These are phyloP conservation scores for Drosophila ochracea DNA, from an alignment of 2,888 invertebrate species.

Conservation along the genomic window DNA sequence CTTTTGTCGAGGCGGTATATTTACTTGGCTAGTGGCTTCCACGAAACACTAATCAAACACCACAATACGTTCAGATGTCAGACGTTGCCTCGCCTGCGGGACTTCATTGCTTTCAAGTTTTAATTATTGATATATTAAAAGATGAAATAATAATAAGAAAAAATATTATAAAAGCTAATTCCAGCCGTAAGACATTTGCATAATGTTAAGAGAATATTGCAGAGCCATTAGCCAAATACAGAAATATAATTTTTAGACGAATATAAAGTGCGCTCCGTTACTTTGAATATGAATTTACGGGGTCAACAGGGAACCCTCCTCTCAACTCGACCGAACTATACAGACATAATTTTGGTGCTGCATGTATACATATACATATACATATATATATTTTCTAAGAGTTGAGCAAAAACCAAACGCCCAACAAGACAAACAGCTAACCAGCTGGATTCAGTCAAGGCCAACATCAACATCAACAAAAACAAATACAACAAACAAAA, in stretches of 20 bases:
- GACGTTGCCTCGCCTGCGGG: neutral
- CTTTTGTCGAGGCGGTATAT: constrained; percentile 31
- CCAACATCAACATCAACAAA: constrained; percentile 45
- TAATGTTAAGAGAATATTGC: constrained; percentile 3
- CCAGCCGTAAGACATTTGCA: constrained; percentile 3
- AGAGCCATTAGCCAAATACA: constrained; percentile 6
- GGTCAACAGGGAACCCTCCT: neutral
- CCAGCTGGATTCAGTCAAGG: constrained; percentile 62
- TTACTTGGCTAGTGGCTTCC: constrained; percentile 24
- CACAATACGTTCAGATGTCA: no score
- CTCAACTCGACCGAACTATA: neutral
- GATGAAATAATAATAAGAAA: neutral
- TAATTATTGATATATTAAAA: constrained; percentile 3
- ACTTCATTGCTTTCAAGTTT: neutral
- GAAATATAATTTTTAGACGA: constrained; percentile 3
- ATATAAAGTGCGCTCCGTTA: constrained; percentile 5
- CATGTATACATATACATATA: neutral
- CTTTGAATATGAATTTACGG: constrained; percentile 14
- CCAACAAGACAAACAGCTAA: constrained; percentile 17
- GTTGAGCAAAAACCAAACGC: constrained; percentile 20
- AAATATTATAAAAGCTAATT: constrained; percentile 3
- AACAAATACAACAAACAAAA: constrained; percentile 24
- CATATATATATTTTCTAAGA: constrained; percentile 6
- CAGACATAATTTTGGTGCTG: constrained; percentile 3
- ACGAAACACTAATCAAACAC: neutral